Evolutionary conservation across 2,888 invertebrate genomes (phyloP), one percentile per base, ranked within the genome.

Genomic region (Prionchulus punctatus): DNA sequence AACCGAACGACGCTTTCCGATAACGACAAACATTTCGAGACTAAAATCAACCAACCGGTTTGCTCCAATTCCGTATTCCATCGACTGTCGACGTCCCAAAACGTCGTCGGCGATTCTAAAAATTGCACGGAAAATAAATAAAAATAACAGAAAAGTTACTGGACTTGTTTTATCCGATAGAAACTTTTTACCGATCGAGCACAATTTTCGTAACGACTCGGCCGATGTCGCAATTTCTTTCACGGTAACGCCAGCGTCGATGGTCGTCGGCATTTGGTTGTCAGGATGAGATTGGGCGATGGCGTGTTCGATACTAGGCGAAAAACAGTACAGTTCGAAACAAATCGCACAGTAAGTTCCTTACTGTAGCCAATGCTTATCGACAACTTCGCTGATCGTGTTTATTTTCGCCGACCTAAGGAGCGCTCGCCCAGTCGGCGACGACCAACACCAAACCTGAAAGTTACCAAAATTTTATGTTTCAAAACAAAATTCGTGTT

Each of bases 21-120:
- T 70, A 81, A 81, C 54, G 79, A 75, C 59, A 92, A 75, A 72
- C 86, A 86, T 61, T 79, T 76, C 2, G 85, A 82, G 42, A 91
- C 84, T 71, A 83, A 79, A 27, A 81, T 79, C 58, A 91, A 76
- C 94, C 94, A 94, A 65, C 84, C 83, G 50, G 85, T 84, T 65
- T 63, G 61, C 36, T 72, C 71, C 7, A 74, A 60, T 51, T 63
- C 62, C 2, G 65, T 63, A 54, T 63, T 62, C 72, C 81, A 81
- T 64, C 86, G 62, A 26, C 62, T 59, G 59, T 73, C 72, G 28
- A 66, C 64, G 21, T 62, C 62, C 60, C 66, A 61, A 58, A 70
- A 69, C 30, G 71, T 69, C 55, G 69, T 70, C 51, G 63, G 60
- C 3, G 69, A 66, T 45, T 65, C 66, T 66, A 57, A 2, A 54